Evolutionary conservation across 2,888 invertebrate genomes (phyloP).

Genomic region (Thyatira batis): DNA sequence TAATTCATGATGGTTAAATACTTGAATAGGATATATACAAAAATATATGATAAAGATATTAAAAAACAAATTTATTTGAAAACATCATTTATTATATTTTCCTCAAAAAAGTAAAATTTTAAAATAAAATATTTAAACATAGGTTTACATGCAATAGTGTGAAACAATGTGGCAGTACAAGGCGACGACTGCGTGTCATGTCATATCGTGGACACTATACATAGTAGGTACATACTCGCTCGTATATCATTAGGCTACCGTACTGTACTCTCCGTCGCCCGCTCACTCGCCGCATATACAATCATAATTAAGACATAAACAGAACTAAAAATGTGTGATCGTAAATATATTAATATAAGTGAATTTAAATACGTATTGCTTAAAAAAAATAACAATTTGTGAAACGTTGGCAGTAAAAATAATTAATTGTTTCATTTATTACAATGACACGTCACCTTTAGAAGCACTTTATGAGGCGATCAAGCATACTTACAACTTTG

Average conservation of each 20-base stretch:
- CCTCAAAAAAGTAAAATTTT: constrained; percentile 81
- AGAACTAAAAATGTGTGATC: constrained; percentile 74
- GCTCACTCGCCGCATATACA: constrained; percentile 54
- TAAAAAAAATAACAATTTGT: constrained; percentile 71
- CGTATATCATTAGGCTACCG: constrained; percentile 8
- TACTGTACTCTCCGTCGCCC: constrained; percentile 17
- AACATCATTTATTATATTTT: constrained; percentile 82
- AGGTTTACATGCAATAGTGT: constrained; percentile 73
- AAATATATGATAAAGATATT: not conserved
- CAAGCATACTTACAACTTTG: constrained; percentile 74
- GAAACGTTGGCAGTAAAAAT: constrained; percentile 77
- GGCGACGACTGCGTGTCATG: constrained; percentile 14
- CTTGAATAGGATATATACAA: too few relatives aligned
- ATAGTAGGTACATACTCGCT: constrained; percentile 10
- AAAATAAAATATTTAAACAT: constrained; percentile 80
- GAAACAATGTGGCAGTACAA: constrained; percentile 49
- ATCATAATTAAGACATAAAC: constrained; percentile 59
- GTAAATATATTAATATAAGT: constrained; percentile 65
- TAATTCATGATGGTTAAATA: too few relatives aligned
- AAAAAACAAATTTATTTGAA: constrained; percentile 63
- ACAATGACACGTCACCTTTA: constrained; percentile 64
- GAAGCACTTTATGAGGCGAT: constrained; percentile 76
- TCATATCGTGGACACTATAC: constrained; percentile 8
- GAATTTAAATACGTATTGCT: constrained; percentile 60
- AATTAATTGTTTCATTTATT: constrained; percentile 54